Base-by-base conservation (phyloP, 2,888 invertebrate genomes). In the Rhorus exstirpatorius region DNA sequence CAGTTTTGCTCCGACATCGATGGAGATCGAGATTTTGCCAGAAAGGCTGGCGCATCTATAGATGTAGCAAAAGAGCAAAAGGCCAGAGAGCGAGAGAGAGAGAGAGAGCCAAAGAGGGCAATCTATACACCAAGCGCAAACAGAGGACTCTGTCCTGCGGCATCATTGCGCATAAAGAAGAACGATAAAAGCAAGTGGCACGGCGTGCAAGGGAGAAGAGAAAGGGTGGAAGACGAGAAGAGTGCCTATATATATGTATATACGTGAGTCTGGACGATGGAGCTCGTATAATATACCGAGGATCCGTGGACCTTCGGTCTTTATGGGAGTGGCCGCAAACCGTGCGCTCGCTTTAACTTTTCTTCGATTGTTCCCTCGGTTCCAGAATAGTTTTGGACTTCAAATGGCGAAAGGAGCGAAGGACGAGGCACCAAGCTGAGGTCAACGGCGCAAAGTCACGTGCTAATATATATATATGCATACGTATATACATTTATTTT, bases 321-420 rank as follows among this genome's bases (percentile, higher is more conserved):
- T 79, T 79, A 82, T 82, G 79, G 80, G 70, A 78, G 79, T 74
- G 61, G 79, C 84, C 81, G 80, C 85, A 79, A 86, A 86, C 71
- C 58, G 53, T 79, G 83, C 51, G 26, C 84, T 84, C 86, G 81
- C 85, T 84, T 79, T 81, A 85, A 86, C 86, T 87, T 85, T 86
- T 85, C 83, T 85, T 80, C 88, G 87, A 88, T 88, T 89, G 88
- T 89, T 86, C 83, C 87, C 77, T 51, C 82, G 78, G 71, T 84
- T 83, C 84, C 85, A 85, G 86, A 87, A 89, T 86, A 87, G 87
- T 82, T 77, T n/a, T n/a, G n/a, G 81, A 83, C 83, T 85, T 86
- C 88, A 88, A 86, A 87, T 88, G 88, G 75, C 51, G 44, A 78
- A 77, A 63, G 51, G 65, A 71, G 70, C 71, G 61, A 80, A 63